Evolutionary conservation across 2,113 vertebrate genomes (phyloP), one percentile per base, ranked within the genome.

Genomic region (Barnardius zonarius): DNA sequence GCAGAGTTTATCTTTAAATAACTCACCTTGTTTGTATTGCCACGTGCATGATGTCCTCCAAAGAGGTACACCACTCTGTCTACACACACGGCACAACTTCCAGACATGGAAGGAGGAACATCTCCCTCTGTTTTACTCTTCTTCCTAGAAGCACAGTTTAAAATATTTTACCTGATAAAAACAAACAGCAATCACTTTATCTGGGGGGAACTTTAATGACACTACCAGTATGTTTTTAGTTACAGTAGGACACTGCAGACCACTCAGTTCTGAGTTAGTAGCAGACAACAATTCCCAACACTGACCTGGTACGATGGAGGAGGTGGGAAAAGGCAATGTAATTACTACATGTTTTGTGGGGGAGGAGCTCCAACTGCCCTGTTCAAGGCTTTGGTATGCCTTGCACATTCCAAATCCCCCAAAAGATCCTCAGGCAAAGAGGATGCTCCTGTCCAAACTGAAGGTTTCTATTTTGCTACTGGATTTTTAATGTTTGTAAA

Each of bases 11-110:
- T 5, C 57, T 77, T 30, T 5, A 15, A 52, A 63, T 9, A 30
- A 93, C 98, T 92, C n/a, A 99, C 99, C 98, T 98, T 98, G 90
- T 99, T 99, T 9, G 99, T 99, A 75, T 99, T 99, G 93, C 99
- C 99, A 43, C 98, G 98, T 9, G 98, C 98, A 8, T 99, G 99
- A 93, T 99, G 99, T 13, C 99, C 99, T 59, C 99, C 99, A 14
- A 99, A 99, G 30, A 99, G 97, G 91, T 99, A 99, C 14, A 99
- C 93, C 37, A 99, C 98, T 13, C 98, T 98, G 75, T 99, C 99
- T 14, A 99, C 98, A 90, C 98, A 99, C 83, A 98, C 98, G 0
- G 98, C 99, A 68, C 99, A 99, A 96, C 99, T 99, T 70, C 99
- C 99, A 5, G 99, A 99, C 99, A 99, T 99, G 28, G 99, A 99